Evolutionary conservation across 2,113 vertebrate genomes (phyloP).

Genomic region (Synchiropus splendidus): DNA sequence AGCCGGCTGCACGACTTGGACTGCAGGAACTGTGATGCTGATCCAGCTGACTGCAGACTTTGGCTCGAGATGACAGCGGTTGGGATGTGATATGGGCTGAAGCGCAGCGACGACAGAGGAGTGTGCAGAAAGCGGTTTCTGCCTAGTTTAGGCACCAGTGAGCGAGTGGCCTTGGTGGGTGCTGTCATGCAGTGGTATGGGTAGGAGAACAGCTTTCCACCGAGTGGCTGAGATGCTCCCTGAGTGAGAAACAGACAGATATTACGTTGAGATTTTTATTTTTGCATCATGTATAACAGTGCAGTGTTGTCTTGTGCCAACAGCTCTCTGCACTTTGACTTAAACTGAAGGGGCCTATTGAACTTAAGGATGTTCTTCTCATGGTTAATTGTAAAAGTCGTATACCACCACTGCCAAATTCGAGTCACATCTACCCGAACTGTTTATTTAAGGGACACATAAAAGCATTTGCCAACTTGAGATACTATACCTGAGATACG

Average conservation of each 20-base stretch:
- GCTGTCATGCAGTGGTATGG: constrained; percentile 84
- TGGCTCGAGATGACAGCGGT: constrained; percentile 67
- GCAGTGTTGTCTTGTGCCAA: too few relatives aligned
- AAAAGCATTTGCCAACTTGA: too few relatives aligned
- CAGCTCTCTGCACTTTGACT: too few relatives aligned
- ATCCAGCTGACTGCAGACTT: constrained; percentile 62
- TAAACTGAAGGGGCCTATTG: too few relatives aligned
- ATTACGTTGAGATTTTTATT: too few relatives aligned
- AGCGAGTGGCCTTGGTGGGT: constrained; percentile 63
- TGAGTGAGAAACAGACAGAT: constrained; percentile 38
- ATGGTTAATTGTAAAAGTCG: too few relatives aligned
- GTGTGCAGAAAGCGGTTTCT: constrained; percentile 73
- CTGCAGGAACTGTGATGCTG: constrained; percentile 54
- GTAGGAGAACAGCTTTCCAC: constrained; percentile 86
- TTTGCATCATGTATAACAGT: too few relatives aligned
- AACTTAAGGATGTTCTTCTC: too few relatives aligned
- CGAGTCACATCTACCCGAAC: too few relatives aligned
- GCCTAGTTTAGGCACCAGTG: constrained; percentile 63
- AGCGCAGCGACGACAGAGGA: constrained; percentile 76
- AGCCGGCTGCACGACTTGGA: constrained; percentile 64
- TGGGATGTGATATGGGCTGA: constrained; percentile 86
- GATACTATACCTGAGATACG: constrained; percentile 93
- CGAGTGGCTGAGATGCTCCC: constrained; percentile 84
- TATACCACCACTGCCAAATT: too few relatives aligned
- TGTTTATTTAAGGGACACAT: too few relatives aligned